These are phyloP conservation scores for Dipodomys stephensi DNA, from an alignment of 2,113 vertebrate species.

Conservation along the genomic window DNA sequence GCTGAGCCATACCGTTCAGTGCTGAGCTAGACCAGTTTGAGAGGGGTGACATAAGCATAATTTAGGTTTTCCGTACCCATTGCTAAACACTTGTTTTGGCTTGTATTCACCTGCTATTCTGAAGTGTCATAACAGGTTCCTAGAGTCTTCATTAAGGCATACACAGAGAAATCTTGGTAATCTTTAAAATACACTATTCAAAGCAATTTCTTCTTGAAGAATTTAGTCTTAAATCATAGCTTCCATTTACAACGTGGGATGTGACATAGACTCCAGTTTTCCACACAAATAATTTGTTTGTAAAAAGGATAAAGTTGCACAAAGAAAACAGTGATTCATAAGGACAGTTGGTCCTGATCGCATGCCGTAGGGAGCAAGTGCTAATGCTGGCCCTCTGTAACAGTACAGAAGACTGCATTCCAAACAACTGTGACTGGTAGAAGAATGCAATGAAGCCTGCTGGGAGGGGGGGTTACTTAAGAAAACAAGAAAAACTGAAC, in stretches of 20 bases:
- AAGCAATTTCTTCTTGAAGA: not conserved
- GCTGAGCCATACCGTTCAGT: not conserved
- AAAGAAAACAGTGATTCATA: not conserved
- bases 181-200: not conserved
- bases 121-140: not conserved
- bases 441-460: not conserved
- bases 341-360: not conserved
- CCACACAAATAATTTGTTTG: slow-evolving; percentile 1
- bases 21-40: not conserved
- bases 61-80: not conserved
- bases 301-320: slow-evolving; percentile 28
- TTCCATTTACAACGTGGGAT: not conserved
- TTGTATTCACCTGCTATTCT: not conserved
- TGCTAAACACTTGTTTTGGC: not conserved
- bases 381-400: not conserved
- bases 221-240: slow-evolving; percentile 58
- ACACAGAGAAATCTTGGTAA: not conserved
- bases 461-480: not conserved
- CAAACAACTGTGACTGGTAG: not conserved
- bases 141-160: not conserved
- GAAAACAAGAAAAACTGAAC: not conserved
- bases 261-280: not conserved
- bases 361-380: not conserved
- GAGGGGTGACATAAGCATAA: not conserved
- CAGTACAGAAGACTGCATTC: not conserved